A percentile compares a stretch with the other conserved stretches of the same genome.
phyloP scores from a whole-genome alignment of 30 jellyfish, hydroid and myxozoan species.

The Hydractinia symbiolongicarpus region DNA sequence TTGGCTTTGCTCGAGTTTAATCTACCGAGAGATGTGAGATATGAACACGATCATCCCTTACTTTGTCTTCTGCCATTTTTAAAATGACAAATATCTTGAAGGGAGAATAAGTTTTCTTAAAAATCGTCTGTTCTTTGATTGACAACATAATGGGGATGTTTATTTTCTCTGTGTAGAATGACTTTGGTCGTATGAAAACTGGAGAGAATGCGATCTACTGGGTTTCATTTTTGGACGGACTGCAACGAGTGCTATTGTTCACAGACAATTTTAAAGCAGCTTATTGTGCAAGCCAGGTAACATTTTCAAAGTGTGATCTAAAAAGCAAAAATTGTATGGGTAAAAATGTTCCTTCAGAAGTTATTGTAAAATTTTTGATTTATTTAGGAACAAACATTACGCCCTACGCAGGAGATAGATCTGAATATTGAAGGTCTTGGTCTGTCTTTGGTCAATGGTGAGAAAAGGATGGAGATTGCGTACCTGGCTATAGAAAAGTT shows the following conservation, averaged over 20 bases:
- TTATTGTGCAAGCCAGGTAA: slow-evolving; percentile 92
- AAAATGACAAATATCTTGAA: too few species aligned
- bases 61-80: too few species aligned
- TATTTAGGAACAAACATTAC: slow-evolving; percentile 77
- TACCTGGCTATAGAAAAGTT: slow-evolving; percentile 83
- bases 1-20: not conserved
- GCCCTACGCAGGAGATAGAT: slow-evolving; percentile 87
- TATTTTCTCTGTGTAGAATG: slow-evolving; percentile 44
- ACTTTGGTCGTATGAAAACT: slow-evolving; percentile 85
- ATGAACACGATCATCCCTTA: too few species aligned
- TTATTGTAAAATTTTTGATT: not conserved
- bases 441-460: slow-evolving; percentile 75
- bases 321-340: too few species aligned
- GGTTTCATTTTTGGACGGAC: slow-evolving; percentile 96
- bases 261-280: slow-evolving; percentile 93
- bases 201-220: slow-evolving; percentile 64
- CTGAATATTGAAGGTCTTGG: slow-evolving; percentile 78
- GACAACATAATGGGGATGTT: not conserved
- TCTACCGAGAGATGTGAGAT: too few species aligned
- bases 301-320: too few species aligned
- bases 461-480: slow-evolving; percentile 77
- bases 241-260: slow-evolving; percentile 89
- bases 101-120: too few species aligned
- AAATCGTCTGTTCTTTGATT: too few species aligned
- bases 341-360: too few species aligned